Conservation (phyloP, 2,797 vertebrate genomes). For the Epinephelus malabaricus region DNA sequence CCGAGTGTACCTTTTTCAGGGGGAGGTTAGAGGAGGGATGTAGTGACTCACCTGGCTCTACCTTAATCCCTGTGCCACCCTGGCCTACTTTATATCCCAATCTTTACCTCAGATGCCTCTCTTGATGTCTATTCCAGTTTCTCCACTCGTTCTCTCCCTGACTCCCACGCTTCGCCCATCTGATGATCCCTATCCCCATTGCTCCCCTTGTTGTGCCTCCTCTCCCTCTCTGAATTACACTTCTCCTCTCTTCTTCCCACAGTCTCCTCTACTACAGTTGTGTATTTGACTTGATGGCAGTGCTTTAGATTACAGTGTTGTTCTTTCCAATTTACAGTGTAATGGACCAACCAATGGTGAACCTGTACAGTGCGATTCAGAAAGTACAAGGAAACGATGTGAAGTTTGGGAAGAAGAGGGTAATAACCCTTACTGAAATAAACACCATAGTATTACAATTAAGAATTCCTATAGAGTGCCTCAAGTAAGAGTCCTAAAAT, state of each 20-base stretch:
- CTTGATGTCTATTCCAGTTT: slow-evolving; percentile 34
- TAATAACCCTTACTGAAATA: too few relatives aligned
- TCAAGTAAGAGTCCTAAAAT: too few relatives aligned
- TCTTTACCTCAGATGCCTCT: slow-evolving; percentile 36
- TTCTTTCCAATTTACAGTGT: background rate
- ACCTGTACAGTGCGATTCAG: too few relatives aligned
- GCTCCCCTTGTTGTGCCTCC: slow-evolving; percentile 10
- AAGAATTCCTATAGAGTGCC: too few relatives aligned
- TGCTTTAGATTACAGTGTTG: background rate
- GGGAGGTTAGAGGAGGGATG: slow-evolving; percentile 41
- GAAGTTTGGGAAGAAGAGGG: too few relatives aligned
- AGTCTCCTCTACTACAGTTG: slow-evolving; percentile 12
- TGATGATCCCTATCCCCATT: background rate
- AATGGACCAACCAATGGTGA: too few relatives aligned
- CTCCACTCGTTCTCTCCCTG: background rate
- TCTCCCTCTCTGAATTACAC: slow-evolving; percentile 17
- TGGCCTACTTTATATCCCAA: slow-evolving; percentile 51
- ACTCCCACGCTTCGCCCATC: slow-evolving; percentile 9
- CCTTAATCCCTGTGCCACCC: slow-evolving; percentile 37
- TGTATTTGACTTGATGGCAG: slow-evolving; percentile 28
- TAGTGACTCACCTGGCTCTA: slow-evolving; percentile 64
- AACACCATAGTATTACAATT: too few relatives aligned
- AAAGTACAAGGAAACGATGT: too few relatives aligned
- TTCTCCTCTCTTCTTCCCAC: background rate
- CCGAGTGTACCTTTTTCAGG: slow-evolving; percentile 25